Percentiles rank a stretch among this genome's conserved stretches.
Evolutionary conservation across 2,888 invertebrate genomes (phyloP).

Genomic region (Agrotis puta): DNA sequence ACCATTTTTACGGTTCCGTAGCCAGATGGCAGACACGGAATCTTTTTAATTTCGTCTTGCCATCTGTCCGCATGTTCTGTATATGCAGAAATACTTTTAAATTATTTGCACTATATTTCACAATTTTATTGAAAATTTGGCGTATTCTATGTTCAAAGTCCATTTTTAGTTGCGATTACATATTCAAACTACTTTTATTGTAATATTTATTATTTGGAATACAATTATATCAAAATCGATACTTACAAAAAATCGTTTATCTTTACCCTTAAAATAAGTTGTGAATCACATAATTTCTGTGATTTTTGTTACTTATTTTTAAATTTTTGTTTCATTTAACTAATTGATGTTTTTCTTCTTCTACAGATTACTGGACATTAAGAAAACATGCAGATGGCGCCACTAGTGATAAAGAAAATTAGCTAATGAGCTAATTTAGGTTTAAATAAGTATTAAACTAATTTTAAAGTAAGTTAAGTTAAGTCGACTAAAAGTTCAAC

Average conservation of each 20-base stretch:
- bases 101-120: no score
- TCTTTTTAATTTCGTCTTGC: neutral
- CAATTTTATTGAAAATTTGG: no score
- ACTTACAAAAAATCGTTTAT: no score
- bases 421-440: slow-evolving; percentile 55
- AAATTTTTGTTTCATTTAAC: no score
- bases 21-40: neutral
- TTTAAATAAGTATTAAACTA: slow-evolving; percentile 40
- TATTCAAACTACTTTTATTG: no score
- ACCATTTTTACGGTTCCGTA: slow-evolving; percentile 3
- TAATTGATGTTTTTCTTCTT: slow-evolving; percentile 66
- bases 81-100: no score
- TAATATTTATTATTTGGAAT: no score
- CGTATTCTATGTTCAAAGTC: no score
- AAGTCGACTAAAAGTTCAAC: slow-evolving; percentile 60
- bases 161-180: no score
- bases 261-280: neutral
- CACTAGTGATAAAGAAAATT: slow-evolving; percentile 88
- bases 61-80: neutral
- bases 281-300: neutral
- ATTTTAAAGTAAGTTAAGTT: slow-evolving; percentile 43
- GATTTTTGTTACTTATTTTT: neutral
- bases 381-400: slow-evolving; percentile 85
- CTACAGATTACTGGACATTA: slow-evolving; percentile 90
- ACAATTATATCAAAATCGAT: no score